Evolutionary conservation across 2,113 vertebrate genomes (phyloP).

Genomic region (Myocastor coypus): DNA sequence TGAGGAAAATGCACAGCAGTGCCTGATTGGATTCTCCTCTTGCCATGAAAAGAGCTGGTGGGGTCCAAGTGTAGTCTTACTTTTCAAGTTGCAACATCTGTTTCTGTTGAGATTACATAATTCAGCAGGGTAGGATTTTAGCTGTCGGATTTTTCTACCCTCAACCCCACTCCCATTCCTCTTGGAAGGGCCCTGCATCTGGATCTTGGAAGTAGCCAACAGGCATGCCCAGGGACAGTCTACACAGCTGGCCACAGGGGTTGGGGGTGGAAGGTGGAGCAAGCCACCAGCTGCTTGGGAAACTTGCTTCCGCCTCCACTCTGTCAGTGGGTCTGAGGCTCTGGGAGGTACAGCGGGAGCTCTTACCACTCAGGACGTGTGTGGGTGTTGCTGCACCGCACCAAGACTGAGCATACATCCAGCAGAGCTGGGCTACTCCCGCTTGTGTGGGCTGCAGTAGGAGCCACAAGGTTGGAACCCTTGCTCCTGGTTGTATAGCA

Average conservation of each 20-base stretch:
- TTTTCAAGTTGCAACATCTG: not conserved
- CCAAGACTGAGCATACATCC: fast-evolving
- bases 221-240: too few species aligned
- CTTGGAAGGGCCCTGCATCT: not conserved
- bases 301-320: not conserved
- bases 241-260: not conserved
- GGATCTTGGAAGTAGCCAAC: not conserved
- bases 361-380: not conserved
- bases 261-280: not conserved
- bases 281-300: not conserved
- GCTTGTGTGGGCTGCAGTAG: not conserved
- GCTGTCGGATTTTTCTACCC: not conserved
- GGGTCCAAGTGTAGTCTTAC: not conserved
- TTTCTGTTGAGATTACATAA: not conserved
- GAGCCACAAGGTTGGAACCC: not conserved
- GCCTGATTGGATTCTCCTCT: fast-evolving
- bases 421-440: not conserved
- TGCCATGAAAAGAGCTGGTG: too few species aligned
- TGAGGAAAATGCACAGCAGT: not conserved
- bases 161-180: too few species aligned
- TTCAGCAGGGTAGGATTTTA: not conserved
- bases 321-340: not conserved
- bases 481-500: not conserved
- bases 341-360: not conserved
- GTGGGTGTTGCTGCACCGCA: not conserved